phyloP scores from a whole-genome alignment of 1,140 invertebrate genomes.

The Gonatopus flavifemur region DNA sequence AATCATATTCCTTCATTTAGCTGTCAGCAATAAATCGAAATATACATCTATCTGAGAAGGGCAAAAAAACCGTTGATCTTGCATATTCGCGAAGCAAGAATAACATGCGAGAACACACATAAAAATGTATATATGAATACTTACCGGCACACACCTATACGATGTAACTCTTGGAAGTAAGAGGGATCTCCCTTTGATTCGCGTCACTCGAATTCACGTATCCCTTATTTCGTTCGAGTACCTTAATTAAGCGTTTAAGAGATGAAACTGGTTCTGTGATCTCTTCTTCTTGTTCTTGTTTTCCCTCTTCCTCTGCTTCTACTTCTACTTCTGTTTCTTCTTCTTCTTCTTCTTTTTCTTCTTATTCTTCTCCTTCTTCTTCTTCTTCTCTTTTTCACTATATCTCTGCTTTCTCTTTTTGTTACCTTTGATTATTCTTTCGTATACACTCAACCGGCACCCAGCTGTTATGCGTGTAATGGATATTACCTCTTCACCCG shows the following conservation, averaged over 20 bases:
- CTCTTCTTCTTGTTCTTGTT: constrained; percentile 8
- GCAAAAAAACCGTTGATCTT: no score
- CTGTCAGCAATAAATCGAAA: constrained; percentile 50
- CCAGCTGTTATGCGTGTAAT: constrained; percentile 21
- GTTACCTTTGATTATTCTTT: no score
- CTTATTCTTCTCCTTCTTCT: constrained; percentile 1
- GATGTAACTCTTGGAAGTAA: constrained; percentile 9
- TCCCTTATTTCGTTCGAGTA: constrained; percentile 32
- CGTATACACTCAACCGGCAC: constrained; percentile 20
- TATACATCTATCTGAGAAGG: constrained; percentile 23
- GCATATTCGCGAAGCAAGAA: not conserved
- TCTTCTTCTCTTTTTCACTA: constrained; percentile 5
- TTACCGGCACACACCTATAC: constrained; percentile 12
- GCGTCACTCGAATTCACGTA: constrained; percentile 36
- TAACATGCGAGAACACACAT: not conserved
- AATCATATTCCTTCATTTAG: no score
- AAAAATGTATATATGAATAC: not conserved
- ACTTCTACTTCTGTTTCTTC: not conserved
- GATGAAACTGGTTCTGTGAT: constrained; percentile 46
- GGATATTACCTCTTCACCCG: no score
- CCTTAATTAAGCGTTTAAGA: constrained; percentile 54
- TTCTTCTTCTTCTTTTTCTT: not conserved
- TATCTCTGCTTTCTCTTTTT: no score
- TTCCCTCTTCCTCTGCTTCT: not conserved
- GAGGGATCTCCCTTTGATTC: constrained; percentile 9